Percentiles rank a stretch among this genome's conserved stretches.
Evolutionary conservation across 2,888 invertebrate genomes (phyloP).

Genomic region (Drosophila pseudotalamancana): DNA sequence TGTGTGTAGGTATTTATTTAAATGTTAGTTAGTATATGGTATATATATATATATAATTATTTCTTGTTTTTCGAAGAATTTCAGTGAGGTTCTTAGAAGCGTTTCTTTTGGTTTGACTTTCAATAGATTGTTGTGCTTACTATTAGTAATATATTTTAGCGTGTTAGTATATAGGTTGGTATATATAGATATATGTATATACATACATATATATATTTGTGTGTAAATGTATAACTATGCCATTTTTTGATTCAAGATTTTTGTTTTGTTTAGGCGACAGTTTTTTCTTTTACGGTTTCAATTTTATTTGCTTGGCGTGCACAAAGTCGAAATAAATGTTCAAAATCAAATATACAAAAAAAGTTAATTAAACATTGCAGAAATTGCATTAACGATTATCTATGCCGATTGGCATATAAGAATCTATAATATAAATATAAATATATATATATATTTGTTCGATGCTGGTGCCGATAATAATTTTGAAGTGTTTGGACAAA

Average conservation of each 20-base stretch:
- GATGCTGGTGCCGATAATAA: constrained; percentile 38
- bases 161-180: constrained; percentile 44
- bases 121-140: constrained; percentile 66
- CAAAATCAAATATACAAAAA: constrained; percentile 4
- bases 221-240: constrained; percentile 50
- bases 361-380: constrained; percentile 14
- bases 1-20: constrained; percentile 33
- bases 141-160: constrained; percentile 37
- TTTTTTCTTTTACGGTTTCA: constrained; percentile 6
- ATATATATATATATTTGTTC: constrained; percentile 19
- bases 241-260: constrained; percentile 26
- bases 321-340: constrained; percentile 40
- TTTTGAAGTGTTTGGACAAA: constrained; percentile 33
- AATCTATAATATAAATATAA: constrained; percentile 10
- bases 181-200: constrained; percentile 51
- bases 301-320: constrained; percentile 33
- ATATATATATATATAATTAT: constrained; percentile 41
- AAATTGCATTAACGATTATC: constrained; percentile 18
- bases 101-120: constrained; percentile 52
- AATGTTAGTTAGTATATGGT: constrained; percentile 32
- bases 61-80: constrained; percentile 77
- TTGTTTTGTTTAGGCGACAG: constrained; percentile 37
- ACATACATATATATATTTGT: background rate
- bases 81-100: constrained; percentile 82
- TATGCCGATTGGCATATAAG: constrained; percentile 16